These are phyloP conservation scores for Synanceia verrucosa DNA, from an alignment of 2,797 vertebrate species.

Conservation along the genomic window DNA sequence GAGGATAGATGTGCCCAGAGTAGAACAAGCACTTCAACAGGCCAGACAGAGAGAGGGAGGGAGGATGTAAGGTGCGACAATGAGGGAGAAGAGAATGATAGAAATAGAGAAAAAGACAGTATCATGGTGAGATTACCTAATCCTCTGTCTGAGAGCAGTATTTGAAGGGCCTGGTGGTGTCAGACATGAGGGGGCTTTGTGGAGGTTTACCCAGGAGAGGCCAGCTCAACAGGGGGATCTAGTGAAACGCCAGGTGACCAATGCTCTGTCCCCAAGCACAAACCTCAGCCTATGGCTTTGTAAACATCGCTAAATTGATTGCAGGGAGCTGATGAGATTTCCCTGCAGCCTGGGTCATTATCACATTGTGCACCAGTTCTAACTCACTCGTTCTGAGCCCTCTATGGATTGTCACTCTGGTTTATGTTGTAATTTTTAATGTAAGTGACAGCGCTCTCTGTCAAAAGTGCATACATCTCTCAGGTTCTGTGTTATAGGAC, in stretches of 20 bases:
- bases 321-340: constrained; percentile 73
- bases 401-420: constrained; percentile 38
- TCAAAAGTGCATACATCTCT: constrained; percentile 41
- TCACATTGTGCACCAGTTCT: constrained; percentile 56
- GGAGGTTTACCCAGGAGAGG: constrained; percentile 76
- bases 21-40: constrained; percentile 76
- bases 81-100: constrained; percentile 57
- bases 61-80: constrained; percentile 42
- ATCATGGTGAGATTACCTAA: constrained; percentile 81
- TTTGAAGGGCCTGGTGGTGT: constrained; percentile 77
- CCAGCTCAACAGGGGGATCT: constrained; percentile 73
- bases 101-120: constrained; percentile 74
- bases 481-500: constrained; percentile 2
- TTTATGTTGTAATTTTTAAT: constrained; percentile 49
- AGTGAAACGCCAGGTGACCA: constrained; percentile 68
- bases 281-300: constrained; percentile 70
- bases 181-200: constrained; percentile 75
- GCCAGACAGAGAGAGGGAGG: constrained; percentile 28
- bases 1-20: constrained; percentile 75
- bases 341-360: constrained; percentile 70
- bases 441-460: constrained; percentile 38
- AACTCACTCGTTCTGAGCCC: constrained; percentile 36
- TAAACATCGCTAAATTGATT: constrained; percentile 80
- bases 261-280: constrained; percentile 58
- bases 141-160: constrained; percentile 78